Conservation (phyloP, 2,888 invertebrate species). For the Chrysolina americana region DNA sequence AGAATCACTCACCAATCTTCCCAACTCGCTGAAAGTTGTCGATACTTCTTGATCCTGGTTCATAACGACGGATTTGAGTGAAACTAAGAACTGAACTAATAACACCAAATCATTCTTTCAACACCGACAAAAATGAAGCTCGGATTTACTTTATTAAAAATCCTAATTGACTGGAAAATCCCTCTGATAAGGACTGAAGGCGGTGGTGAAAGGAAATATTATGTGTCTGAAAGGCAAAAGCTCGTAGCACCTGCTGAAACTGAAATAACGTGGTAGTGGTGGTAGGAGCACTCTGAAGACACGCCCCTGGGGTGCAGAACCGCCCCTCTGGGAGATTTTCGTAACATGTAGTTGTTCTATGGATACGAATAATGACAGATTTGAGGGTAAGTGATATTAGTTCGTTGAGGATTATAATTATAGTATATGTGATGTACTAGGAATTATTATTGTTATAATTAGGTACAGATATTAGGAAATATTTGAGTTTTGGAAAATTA, state of each 20-base stretch:
- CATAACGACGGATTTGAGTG: conserved; percentile 57
- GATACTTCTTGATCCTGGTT: conserved; percentile 69
- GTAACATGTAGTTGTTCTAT: conserved; percentile 17
- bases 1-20: conserved; percentile 66
- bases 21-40: conserved; percentile 64
- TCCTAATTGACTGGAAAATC: conserved; percentile 46
- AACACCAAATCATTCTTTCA: conserved; percentile 43
- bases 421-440: too few species aligned
- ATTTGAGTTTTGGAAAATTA: too few species aligned
- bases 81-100: conserved; percentile 32
- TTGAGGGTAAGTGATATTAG: too few species aligned
- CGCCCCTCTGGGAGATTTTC: conserved; percentile 59
- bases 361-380: background rate
- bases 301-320: conserved; percentile 61
- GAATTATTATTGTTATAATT: too few species aligned
- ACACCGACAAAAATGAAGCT: conserved; percentile 36
- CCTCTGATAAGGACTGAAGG: conserved; percentile 42
- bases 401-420: too few species aligned
- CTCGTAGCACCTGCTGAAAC: conserved; percentile 60
- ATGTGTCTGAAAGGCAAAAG: conserved; percentile 60
- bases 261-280: conserved; percentile 59
- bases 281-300: conserved; percentile 54
- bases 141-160: conserved; percentile 24
- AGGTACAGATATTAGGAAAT: too few species aligned
- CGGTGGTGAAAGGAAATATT: conserved; percentile 61